Conservation (phyloP, 2,113 vertebrate genomes). For the Crotalus tigris region DNA sequence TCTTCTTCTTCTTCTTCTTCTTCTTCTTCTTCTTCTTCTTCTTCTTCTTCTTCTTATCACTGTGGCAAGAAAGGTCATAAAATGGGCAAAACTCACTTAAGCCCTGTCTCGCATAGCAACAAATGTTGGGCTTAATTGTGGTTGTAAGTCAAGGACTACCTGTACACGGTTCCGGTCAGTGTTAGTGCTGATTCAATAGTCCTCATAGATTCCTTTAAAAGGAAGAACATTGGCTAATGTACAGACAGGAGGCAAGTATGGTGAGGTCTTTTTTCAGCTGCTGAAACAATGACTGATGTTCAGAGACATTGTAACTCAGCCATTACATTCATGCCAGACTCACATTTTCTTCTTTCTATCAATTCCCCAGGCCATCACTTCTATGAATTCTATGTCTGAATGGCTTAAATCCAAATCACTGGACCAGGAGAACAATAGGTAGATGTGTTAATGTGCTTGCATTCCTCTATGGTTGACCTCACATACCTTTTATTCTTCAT, state of each 20-base stretch:
- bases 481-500: background rate
- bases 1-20: too few relatives aligned
- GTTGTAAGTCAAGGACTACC: background rate
- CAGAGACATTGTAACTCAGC: background rate
- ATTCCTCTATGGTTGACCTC: background rate
- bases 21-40: too few relatives aligned
- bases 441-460: background rate
- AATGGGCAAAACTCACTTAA: background rate
- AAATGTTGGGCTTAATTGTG: background rate
- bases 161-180: background rate
- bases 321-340: background rate
- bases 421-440: background rate
- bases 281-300: background rate
- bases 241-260: background rate
- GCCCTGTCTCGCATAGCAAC: background rate
- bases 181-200: background rate
- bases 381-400: background rate
- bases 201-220: background rate
- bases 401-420: background rate
- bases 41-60: too few relatives aligned
- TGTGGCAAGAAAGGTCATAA: background rate
- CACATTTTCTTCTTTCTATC: background rate
- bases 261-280: background rate
- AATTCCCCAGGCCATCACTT: background rate
- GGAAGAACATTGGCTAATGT: background rate